These are phyloP conservation scores for Saguinus imperator DNA, from an alignment of 2,113 vertebrate species.

Conservation along the genomic window DNA sequence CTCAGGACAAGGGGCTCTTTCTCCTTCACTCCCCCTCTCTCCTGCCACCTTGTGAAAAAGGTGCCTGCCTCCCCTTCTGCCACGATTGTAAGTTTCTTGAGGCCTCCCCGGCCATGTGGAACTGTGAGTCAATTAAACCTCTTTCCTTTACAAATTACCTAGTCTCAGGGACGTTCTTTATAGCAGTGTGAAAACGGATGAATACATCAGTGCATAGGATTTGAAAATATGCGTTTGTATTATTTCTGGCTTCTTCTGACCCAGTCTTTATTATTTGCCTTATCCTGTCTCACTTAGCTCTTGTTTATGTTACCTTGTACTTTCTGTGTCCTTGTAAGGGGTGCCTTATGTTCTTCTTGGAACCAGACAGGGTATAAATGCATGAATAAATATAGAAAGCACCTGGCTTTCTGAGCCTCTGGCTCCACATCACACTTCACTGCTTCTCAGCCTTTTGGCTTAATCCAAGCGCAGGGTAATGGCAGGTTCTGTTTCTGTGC, in stretches of 20 bases:
- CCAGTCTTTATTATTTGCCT: background rate
- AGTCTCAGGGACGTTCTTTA: too few relatives aligned
- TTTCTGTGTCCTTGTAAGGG: slow-evolving; percentile 57
- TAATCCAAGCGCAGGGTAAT: background rate
- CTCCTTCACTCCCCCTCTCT: too few relatives aligned
- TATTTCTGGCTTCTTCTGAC: background rate
- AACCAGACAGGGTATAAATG: slow-evolving; percentile 41
- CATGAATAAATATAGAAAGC: slow-evolving; percentile 53
- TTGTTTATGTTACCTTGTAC: slow-evolving; percentile 35
- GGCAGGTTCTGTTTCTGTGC: background rate
- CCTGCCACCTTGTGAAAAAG: too few relatives aligned
- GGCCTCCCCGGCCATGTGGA: too few relatives aligned
- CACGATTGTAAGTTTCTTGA: too few relatives aligned
- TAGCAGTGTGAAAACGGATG: too few relatives aligned
- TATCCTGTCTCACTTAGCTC: background rate
- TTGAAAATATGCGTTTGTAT: background rate
- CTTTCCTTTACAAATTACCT: too few relatives aligned
- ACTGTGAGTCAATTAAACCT: too few relatives aligned
- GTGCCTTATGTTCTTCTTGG: slow-evolving; percentile 25
- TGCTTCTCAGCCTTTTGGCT: slow-evolving; percentile 33
- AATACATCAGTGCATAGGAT: background rate
- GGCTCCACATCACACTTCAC: background rate
- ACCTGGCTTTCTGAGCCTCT: slow-evolving; percentile 40
- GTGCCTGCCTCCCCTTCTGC: too few relatives aligned
- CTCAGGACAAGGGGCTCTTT: too few relatives aligned